phyloP scores from a whole-genome alignment of 2,797 vertebrate genomes.

The Simalia tracyae region DNA sequence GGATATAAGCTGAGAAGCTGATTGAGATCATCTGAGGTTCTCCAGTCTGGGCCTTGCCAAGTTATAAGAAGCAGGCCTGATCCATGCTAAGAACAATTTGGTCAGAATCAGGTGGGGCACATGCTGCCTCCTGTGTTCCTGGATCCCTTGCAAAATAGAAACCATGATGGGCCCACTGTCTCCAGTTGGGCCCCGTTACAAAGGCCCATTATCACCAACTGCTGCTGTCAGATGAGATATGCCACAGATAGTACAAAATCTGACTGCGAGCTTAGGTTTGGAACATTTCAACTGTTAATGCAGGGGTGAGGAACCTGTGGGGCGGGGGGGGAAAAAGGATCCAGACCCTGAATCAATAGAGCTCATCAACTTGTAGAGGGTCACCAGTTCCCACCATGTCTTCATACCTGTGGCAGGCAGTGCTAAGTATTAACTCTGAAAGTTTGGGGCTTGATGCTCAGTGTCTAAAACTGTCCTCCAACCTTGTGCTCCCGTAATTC shows the following conservation, averaged over 20 bases:
- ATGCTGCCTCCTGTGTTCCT: not conserved
- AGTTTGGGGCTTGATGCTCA: not conserved
- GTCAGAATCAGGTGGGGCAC: not conserved
- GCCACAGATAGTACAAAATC: not conserved
- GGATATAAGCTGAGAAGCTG: no score
- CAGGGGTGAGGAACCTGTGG: not conserved
- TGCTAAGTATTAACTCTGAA: not conserved
- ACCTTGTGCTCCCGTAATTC: not conserved
- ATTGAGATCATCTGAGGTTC: not conserved
- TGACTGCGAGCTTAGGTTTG: not conserved
- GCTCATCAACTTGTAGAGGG: not conserved
- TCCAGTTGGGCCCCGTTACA: not conserved
- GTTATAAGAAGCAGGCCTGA: not conserved
- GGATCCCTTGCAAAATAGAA: not conserved
- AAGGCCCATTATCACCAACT: not conserved
- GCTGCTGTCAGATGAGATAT: not conserved
- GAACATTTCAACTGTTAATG: not conserved
- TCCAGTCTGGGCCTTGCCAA: not conserved
- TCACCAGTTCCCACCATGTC: not conserved
- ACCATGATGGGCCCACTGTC: not conserved
- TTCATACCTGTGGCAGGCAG: not conserved
- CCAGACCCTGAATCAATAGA: not conserved
- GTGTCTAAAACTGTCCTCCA: not conserved
- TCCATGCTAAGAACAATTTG: not conserved
- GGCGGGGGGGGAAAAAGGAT: not conserved